phyloP scores from a whole-genome alignment of 2,888 invertebrate genomes.

The Nemurella pictetii region DNA sequence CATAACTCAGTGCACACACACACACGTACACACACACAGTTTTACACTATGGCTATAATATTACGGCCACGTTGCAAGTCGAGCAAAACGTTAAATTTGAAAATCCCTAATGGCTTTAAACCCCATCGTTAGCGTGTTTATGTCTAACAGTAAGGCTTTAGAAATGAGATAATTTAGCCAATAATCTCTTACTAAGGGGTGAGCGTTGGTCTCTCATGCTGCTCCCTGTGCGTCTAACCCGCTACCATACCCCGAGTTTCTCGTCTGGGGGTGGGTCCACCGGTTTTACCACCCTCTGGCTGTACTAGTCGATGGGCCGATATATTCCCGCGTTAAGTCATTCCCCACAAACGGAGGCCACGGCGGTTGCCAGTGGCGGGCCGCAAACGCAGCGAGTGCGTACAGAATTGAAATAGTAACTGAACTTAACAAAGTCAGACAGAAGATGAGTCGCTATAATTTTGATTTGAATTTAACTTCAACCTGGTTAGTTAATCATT shows the following conservation, averaged over 20 bases:
- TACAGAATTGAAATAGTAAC: too few species aligned
- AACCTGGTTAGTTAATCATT: too few species aligned
- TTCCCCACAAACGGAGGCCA: too few species aligned
- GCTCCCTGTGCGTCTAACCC: background rate
- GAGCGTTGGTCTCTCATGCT: background rate
- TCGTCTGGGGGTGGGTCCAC: background rate
- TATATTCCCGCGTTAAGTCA: background rate
- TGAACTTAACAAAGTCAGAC: too few species aligned
- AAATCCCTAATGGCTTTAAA: conserved; percentile 10
- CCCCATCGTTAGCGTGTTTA: conserved; percentile 5
- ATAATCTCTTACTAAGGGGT: background rate
- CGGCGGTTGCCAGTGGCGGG: too few species aligned
- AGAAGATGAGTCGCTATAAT: too few species aligned
- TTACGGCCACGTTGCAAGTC: background rate
- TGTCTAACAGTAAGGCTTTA: conserved; percentile 2
- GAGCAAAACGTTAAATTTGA: background rate
- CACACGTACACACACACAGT: background rate
- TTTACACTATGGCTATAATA: background rate
- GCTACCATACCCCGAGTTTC: background rate
- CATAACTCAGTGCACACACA: background rate
- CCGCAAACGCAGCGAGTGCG: too few species aligned
- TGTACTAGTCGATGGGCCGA: background rate
- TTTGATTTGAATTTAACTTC: too few species aligned
- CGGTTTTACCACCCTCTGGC: background rate
- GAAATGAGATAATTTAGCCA: conserved; percentile 17